A percentile compares a stretch with the other conserved stretches of the same genome.
phyloP scores from a whole-genome alignment of 2,888 invertebrate genomes.

The Chalcis sispes region DNA sequence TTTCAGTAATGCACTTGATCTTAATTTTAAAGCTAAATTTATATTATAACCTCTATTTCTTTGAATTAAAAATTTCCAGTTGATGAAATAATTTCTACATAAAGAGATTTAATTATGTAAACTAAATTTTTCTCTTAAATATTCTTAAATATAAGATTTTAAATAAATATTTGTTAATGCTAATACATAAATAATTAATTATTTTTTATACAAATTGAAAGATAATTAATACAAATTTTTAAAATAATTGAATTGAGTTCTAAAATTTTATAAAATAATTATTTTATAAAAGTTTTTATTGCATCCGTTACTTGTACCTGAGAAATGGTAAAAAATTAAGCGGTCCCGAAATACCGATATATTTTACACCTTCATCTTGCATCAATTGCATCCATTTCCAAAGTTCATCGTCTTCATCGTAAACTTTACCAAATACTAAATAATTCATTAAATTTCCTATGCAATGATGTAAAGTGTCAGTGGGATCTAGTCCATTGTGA shows the following conservation, averaged over 20 bases:
- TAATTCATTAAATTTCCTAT: conserved; percentile 87
- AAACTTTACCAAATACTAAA: conserved; percentile 87
- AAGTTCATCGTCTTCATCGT: conserved; percentile 82
- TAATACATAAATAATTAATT: neutral
- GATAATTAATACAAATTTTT: neutral
- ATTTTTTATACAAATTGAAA: conserved; percentile 1
- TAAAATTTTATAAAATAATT: neutral
- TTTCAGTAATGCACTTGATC: no score
- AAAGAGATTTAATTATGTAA: no score
- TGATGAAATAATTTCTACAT: no score
- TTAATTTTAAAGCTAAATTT: no score
- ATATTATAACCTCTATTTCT: no score
- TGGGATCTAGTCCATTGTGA: conserved; percentile 76
- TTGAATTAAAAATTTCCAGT: no score
- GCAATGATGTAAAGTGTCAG: conserved; percentile 81
- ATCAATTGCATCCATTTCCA: conserved; percentile 87
- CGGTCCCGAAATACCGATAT: conserved; percentile 88
- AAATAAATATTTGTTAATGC: no score
- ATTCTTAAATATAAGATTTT: no score
- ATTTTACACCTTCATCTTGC: conserved; percentile 90
- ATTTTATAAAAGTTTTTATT: neutral
- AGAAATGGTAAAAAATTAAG: conserved; percentile 91
- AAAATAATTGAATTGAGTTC: neutral
- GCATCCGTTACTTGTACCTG: conserved; percentile 79
- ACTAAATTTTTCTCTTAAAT: no score